Evolutionary conservation across 35 echinoderm and acorn worm genomes (phyloP), one percentile per base, ranked within the genome.

Genomic region (Holothuria glaberrima): DNA sequence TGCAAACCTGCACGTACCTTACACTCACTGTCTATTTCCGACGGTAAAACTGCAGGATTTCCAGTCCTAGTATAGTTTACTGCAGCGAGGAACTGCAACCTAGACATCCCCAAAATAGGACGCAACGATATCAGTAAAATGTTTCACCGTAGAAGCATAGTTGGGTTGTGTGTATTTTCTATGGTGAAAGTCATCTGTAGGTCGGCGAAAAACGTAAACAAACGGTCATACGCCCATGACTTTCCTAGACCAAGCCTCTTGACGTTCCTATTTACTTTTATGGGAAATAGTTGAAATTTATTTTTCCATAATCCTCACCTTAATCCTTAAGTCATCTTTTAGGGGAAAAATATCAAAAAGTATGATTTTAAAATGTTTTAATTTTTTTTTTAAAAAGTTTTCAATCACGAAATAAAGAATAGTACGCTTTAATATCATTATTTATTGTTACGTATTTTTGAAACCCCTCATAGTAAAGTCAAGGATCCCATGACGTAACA

Each of bases 111-210:
- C 36, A 41, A 41, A 41, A 7, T 41, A 41, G 36, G 36, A 41
- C 7, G 36, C 36, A 41, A 41, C 36, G 7, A 41, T 7, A 41
- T 41, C 36, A 41, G 36, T 7, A 41, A 41, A 41, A 41, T 41
- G 36, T 41, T 4, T 41, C 36, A 41, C 36, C n/a, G n/a, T n/a
- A n/a, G n/a, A n/a, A n/a, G n/a, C n/a, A n/a, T n/a, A n/a, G n/a
- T n/a, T n/a, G n/a, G n/a, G n/a, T n/a, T n/a, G n/a, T n/a, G n/a
- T n/a, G n/a, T n/a, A n/a, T n/a, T n/a, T n/a, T n/a, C n/a, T n/a
- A n/a, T n/a, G 62, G 71, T 75, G 71, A 75, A 75, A 75, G 71
- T 75, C 71, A 75, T 75, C 71, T 75, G 71, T 75, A 75, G 71
- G 71, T 75, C 71, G 24, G 10, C 35, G 46, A 44, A 44, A 75